Base-by-base conservation (phyloP, 2,888 invertebrate species). In the Pyralis farinalis region DNA sequence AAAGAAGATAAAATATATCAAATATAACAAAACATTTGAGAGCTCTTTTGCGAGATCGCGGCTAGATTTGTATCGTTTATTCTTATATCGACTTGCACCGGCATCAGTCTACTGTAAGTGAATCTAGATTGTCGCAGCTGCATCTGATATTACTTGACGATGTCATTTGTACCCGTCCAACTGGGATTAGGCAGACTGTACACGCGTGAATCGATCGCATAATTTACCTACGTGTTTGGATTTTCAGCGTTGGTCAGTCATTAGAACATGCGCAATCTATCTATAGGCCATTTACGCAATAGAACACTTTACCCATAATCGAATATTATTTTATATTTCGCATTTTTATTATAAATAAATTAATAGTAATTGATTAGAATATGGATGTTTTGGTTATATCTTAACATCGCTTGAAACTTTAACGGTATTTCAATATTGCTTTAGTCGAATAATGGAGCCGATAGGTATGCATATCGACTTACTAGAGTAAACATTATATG, bases 61-160 rank as follows among this genome's bases (percentile, higher is more conserved):
- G 55, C 64, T 25, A 55, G 29, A 11, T 30, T 41, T 12, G 22
- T 35, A 38, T 44, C 41, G 7, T 8, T 8, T 25, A 25, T 25
- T 25, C 25, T 3, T 59, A 63, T 73, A 78, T 80, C 68, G 67
- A 62, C 71, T 66, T 69, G 75, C 76, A 58, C 7, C 7, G 7
- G 25, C 25, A 25, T 8, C 25, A 7, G 25, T 25, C n/a, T n/a
- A n/a, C n/a, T 25, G 25, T 25, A 25, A 79, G 79, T 74, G 77
- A 79, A 75, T 78, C 73, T 66, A 65, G 63, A 58, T 67, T 66
- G 65, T 69, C 71, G 69, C 76, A 73, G 70, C 71, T 75, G 78
- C 72, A 74, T 68, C 72, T 70, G 77, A 80, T 76, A 74, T 73
- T 73, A 78, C 75, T 82, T 79, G 78, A 70, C 75, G 16, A 16